phyloP scores from a whole-genome alignment of 2,113 vertebrate genomes.

The Illadopsis cleaveri region DNA sequence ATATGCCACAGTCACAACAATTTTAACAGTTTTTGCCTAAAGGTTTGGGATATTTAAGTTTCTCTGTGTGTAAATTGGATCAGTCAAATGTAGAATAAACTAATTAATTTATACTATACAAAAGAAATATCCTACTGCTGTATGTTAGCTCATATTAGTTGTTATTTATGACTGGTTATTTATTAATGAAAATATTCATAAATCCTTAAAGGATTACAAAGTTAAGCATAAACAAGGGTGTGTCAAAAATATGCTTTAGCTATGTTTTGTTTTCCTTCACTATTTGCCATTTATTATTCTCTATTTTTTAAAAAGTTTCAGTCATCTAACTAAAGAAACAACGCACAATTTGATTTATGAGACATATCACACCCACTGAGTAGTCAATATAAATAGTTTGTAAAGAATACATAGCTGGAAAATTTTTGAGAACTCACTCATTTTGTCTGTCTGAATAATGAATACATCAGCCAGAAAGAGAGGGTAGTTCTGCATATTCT shows the following conservation, averaged over 20 bases:
- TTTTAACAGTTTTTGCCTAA: neutral
- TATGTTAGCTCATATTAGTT: neutral
- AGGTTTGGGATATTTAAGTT: neutral
- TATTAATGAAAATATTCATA: neutral
- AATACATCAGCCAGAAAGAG: neutral
- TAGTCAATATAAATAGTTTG: neutral
- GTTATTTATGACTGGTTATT: neutral
- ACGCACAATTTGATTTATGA: neutral
- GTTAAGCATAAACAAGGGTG: neutral
- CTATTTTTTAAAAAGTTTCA: neutral
- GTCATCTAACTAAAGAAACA: neutral
- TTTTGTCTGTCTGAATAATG: neutral
- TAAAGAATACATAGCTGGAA: neutral
- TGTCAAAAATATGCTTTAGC: neutral
- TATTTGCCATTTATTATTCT: neutral
- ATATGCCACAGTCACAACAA: neutral
- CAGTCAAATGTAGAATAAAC: neutral
- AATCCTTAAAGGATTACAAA: neutral
- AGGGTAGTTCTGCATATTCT: neutral
- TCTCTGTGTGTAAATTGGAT: neutral
- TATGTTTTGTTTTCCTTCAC: neutral
- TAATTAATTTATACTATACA: neutral
- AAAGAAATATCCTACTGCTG: neutral
- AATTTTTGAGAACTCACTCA: neutral
- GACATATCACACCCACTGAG: neutral